Base-by-base conservation (phyloP, 1,140 invertebrate species). In the Pararge aegeria region DNA sequence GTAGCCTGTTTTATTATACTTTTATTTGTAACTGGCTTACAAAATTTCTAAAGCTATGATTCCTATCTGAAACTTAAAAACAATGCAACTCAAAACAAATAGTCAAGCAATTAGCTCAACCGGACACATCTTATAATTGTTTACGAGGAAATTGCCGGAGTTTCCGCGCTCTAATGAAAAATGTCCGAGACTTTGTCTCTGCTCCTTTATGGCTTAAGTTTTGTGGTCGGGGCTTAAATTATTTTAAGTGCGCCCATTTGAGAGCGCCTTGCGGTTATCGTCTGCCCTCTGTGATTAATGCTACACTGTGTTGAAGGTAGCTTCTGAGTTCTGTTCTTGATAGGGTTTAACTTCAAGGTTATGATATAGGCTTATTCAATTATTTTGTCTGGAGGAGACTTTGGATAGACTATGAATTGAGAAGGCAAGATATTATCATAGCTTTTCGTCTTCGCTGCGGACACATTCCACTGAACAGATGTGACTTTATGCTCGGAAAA, bases 211-310 rank as follows among this genome's bases (percentile, higher is more conserved):
- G 70, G 70, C 55, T 66, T 68, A 82, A 84, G 70, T 83, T 83
- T 66, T 69, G 70, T 61, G 74, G 69, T 59, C 27, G 66, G 59
- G 61, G 66, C 73, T 78, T 79, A 72, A 78, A 80, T 80, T 79
- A 80, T 81, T 80, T 83, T 81, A 81, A 81, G 74, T 80, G 66
- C 71, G 69, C 51, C 75, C 66, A 67, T 77, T 78, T 75, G 64
- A 52, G 68, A 67, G 68, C 68, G 74, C 64, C 73, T 80, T 78
- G 81, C 68, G 81, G 81, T 80, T 78, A 83, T 83, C 74, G 73
- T 75, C 75, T 71, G 34, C 54, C 65, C 46, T 21, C 56, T 40
- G 66, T 80, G 75, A 75, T 80, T 72, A 75, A 78, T 77, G 70
- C 51, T 34, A 44, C 34, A 13, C 51, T 54, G 55, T 62, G 56